Percentiles rank a stretch among this genome's conserved stretches.
phyloP scores from a whole-genome alignment of 2,888 invertebrate genomes.

The Drosophila infuscata region DNA sequence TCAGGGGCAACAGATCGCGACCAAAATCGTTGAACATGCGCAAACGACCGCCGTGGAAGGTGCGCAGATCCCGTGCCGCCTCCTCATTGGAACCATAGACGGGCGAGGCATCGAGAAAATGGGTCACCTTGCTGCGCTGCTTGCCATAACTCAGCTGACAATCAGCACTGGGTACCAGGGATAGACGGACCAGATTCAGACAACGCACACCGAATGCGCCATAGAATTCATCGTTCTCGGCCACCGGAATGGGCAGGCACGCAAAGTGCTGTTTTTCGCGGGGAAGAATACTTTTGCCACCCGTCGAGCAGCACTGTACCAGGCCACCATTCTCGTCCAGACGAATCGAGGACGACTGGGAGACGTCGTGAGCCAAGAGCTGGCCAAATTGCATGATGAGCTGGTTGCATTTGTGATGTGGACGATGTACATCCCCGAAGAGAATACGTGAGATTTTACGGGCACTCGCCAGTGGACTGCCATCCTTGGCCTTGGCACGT shows the following conservation, averaged over 20 bases:
- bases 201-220: constrained; percentile 87
- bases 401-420: constrained; percentile 88
- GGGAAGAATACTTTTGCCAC: constrained; percentile 87
- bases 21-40: constrained; percentile 89
- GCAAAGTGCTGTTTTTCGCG: constrained; percentile 87
- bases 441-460: constrained; percentile 89
- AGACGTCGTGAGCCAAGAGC: constrained; percentile 91
- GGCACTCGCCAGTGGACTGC: constrained; percentile 88
- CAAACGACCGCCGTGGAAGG: constrained; percentile 88
- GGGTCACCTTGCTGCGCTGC: constrained; percentile 89
- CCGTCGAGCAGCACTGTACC: constrained; percentile 90
- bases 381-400: constrained; percentile 93
- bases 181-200: constrained; percentile 90
- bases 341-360: constrained; percentile 89
- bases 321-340: constrained; percentile 88
- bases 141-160: constrained; percentile 90
- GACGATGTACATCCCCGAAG: constrained; percentile 87
- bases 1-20: constrained; percentile 88
- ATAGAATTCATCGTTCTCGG: constrained; percentile 88
- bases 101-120: constrained; percentile 90
- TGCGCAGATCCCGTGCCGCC: constrained; percentile 87
- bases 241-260: constrained; percentile 89
- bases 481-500: constrained; percentile 82
- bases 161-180: constrained; percentile 88
- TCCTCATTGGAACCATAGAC: constrained; percentile 90